These are phyloP conservation scores for Ctenochaetus hawaiiensis DNA, from an alignment of 2,797 vertebrate genomes.

Conservation along the genomic window DNA sequence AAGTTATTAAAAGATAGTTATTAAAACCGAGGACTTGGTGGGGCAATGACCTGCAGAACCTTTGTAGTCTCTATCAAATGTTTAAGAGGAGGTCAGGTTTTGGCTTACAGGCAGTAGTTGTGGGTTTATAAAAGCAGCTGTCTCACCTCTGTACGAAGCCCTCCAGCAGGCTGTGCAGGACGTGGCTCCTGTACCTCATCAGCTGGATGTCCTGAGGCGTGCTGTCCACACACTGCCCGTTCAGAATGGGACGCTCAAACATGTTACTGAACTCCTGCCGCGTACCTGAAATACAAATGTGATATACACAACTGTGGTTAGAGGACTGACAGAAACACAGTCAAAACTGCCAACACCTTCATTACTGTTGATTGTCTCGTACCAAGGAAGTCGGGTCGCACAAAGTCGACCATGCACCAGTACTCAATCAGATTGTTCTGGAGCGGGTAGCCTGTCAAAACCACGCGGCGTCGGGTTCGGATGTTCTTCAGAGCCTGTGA, in stretches of 20 bases:
- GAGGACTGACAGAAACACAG: background rate
- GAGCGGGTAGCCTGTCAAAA: constrained; percentile 94
- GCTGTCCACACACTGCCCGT: constrained; percentile 98
- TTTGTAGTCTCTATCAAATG: background rate
- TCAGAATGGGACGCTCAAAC: constrained; percentile 98
- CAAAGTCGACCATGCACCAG: constrained; percentile 99
- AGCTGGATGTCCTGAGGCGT: constrained; percentile 96
- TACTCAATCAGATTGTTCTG: constrained; percentile 99
- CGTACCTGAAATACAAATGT: constrained; percentile 85
- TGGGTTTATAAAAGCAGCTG: constrained; percentile 86
- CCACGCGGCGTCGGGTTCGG: constrained; percentile 94
- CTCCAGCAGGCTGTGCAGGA: constrained; percentile 97
- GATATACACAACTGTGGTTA: background rate
- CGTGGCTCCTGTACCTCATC: constrained; percentile 98
- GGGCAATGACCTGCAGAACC: background rate
- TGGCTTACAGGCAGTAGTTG: background rate
- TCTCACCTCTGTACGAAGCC: constrained; percentile 98
- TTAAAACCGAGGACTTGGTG: too few relatives aligned
- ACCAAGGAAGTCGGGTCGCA: constrained; percentile 96
- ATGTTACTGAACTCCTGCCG: constrained; percentile 99
- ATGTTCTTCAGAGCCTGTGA: constrained; percentile 99
- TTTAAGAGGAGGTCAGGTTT: background rate
- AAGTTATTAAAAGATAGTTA: too few relatives aligned
- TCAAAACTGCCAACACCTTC: background rate
- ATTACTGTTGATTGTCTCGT: constrained; percentile 53